Percentiles rank a stretch among this genome's conserved stretches.
phyloP scores from a whole-genome alignment of 1,140 invertebrate genomes.

The Bathynomus jamesi region DNA sequence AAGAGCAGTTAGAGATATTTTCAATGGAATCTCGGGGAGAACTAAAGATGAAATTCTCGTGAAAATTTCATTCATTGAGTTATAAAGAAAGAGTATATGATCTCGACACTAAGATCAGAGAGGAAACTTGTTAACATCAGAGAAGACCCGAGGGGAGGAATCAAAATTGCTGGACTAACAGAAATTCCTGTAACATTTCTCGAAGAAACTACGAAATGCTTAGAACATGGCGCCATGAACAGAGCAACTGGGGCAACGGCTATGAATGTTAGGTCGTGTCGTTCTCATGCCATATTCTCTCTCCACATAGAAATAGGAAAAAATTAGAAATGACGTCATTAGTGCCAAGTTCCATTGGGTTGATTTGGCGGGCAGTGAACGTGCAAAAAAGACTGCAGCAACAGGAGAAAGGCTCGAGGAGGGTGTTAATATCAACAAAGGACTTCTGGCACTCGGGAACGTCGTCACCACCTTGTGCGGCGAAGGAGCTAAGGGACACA shows the following conservation, averaged over 20 bases:
- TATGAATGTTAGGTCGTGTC: constrained; percentile 83
- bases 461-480: constrained; percentile 85
- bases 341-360: constrained; percentile 76
- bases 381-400: constrained; percentile 81
- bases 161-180: constrained; percentile 53
- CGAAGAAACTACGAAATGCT: constrained; percentile 53
- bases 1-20: constrained; percentile 72
- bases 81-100: constrained; percentile 63
- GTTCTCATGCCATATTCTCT: constrained; percentile 89
- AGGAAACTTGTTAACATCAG: constrained; percentile 69
- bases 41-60: no score
- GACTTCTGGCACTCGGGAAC: constrained; percentile 80
- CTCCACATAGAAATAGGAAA: constrained; percentile 53
- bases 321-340: constrained; percentile 56
- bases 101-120: no score
- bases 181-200: constrained; percentile 55
- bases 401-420: constrained; percentile 85
- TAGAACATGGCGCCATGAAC: constrained; percentile 59
- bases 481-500: constrained; percentile 58
- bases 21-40: no score
- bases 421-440: constrained; percentile 88
- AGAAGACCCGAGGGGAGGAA: constrained; percentile 56
- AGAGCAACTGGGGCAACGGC: constrained; percentile 81
- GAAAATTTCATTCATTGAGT: no score
- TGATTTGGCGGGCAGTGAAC: constrained; percentile 87